Percentiles rank a stretch among this genome's conserved stretches.
Conservation (phyloP, 2,888 invertebrate species). For the Leptinotarsa tumamoca region DNA sequence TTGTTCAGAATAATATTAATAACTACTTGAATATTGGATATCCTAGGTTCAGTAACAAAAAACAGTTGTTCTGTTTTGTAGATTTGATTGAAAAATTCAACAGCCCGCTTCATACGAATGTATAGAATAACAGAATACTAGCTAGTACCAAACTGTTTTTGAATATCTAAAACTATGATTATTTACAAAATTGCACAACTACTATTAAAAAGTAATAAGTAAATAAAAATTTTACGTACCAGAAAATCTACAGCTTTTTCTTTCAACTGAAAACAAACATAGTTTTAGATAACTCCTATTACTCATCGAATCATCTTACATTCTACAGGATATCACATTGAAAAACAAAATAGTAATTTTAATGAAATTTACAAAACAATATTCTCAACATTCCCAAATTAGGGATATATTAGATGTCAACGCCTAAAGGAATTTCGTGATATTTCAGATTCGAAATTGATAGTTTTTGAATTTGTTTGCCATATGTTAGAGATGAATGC, state of each 20-base stretch:
- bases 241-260: conserved; percentile 63
- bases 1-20: too few relatives aligned
- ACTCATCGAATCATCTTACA: conserved; percentile 4
- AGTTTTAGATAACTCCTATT: conserved; percentile 47
- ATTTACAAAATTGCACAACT: conserved; percentile 32
- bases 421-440: too few relatives aligned
- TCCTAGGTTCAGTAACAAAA: too few relatives aligned
- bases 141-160: background rate
- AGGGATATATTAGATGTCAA: too few relatives aligned
- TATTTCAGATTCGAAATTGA: too few relatives aligned
- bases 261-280: conserved; percentile 63
- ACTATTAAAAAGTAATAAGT: conserved; percentile 31
- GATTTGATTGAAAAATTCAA: too few relatives aligned
- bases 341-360: background rate
- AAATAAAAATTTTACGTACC: conserved; percentile 58
- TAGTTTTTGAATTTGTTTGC: too few relatives aligned
- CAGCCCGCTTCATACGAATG: background rate
- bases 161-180: conserved; percentile 8
- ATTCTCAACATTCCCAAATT: too few relatives aligned
- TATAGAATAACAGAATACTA: background rate
- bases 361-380: too few relatives aligned
- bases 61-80: too few relatives aligned
- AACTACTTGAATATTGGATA: too few relatives aligned
- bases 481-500: too few relatives aligned
- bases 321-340: background rate